These are phyloP conservation scores for Oreochromis grahami DNA, from an alignment of 2,797 vertebrate genomes.

Conservation along the genomic window DNA sequence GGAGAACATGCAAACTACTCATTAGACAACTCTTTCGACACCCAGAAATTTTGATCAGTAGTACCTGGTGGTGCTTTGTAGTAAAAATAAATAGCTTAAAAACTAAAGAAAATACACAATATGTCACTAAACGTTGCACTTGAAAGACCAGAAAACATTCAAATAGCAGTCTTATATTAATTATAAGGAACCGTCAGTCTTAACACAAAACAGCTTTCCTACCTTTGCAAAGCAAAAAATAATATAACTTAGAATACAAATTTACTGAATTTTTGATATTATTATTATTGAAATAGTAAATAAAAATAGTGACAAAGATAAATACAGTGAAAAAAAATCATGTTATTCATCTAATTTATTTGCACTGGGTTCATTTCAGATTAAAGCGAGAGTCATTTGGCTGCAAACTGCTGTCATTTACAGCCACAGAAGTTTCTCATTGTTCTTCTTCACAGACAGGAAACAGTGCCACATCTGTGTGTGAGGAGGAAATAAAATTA, in stretches of 20 bases:
- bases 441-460: not conserved
- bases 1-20: not conserved
- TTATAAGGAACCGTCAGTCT: not conserved
- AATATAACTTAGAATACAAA: not conserved
- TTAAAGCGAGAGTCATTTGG: not conserved
- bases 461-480: not conserved
- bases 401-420: not conserved
- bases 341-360: not conserved
- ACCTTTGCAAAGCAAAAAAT: not conserved
- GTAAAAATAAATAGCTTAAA: not conserved
- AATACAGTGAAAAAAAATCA: not conserved
- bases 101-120: not conserved
- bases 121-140: not conserved
- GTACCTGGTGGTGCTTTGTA: not conserved
- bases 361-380: not conserved
- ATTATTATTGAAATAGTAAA: not conserved
- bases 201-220: not conserved
- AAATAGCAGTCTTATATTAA: not conserved
- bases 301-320: not conserved
- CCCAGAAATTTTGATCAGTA: not conserved
- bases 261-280: not conserved
- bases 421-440: not conserved
- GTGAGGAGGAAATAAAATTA: not conserved
- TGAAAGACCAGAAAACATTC: not conserved
- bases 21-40: not conserved